phyloP scores from a whole-genome alignment of 2,113 vertebrate species.

The Scomber colias region DNA sequence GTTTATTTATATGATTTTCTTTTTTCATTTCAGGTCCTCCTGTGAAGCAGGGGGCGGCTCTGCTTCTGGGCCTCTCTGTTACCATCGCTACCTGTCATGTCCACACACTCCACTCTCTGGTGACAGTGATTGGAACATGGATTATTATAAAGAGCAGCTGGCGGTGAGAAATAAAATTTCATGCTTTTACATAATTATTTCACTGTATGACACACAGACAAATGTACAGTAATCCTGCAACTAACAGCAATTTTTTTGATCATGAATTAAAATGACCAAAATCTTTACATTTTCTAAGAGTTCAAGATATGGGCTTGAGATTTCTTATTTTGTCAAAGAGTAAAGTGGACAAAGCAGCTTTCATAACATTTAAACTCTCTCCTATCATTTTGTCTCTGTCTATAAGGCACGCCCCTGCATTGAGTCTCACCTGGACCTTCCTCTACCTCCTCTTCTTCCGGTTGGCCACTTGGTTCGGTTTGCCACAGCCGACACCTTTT shows the following conservation, averaged over 20 bases:
- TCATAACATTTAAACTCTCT: too few species aligned
- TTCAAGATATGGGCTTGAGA: too few species aligned
- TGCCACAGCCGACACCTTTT: constrained; percentile 88
- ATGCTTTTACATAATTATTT: not conserved
- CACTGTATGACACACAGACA: not conserved
- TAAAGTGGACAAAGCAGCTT: too few species aligned
- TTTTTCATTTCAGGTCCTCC: constrained; percentile 82
- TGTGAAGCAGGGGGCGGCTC: constrained; percentile 86
- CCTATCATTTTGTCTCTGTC: not conserved
- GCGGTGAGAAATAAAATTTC: constrained; percentile 75
- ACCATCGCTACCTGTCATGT: constrained; percentile 87
- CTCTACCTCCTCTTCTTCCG: constrained; percentile 94
- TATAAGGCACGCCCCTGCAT: constrained; percentile 85
- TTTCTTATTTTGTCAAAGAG: too few species aligned
- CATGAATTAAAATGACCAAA: too few species aligned
- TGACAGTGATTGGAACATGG: constrained; percentile 91
- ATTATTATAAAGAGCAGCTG: constrained; percentile 88
- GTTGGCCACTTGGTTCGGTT: constrained; percentile 81
- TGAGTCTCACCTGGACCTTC: constrained; percentile 91
- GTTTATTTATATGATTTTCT: constrained; percentile 8
- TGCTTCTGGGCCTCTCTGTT: constrained; percentile 86
- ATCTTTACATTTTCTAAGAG: too few species aligned
- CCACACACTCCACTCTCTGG: constrained; percentile 90
- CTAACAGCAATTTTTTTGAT: too few species aligned
- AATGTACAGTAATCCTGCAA: not conserved